Evolutionary conservation across 2,797 vertebrate species (phyloP).

Genomic region (Smutsia gigantea): DNA sequence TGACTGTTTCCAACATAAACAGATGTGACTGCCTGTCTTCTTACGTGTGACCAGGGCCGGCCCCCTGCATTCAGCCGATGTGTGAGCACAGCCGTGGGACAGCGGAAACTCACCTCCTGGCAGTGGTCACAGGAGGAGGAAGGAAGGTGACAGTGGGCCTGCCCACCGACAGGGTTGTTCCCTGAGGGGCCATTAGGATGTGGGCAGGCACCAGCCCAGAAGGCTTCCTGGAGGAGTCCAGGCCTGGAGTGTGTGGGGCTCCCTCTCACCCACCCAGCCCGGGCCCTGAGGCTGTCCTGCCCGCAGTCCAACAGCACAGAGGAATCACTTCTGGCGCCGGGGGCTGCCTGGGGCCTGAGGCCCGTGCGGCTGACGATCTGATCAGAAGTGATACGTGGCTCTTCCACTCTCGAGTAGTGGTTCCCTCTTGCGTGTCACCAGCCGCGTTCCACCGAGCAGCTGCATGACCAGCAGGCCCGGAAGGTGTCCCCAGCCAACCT

Average conservation of each 20-base stretch:
- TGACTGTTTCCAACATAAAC: constrained; percentile 92
- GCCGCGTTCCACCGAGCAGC: fast-evolving
- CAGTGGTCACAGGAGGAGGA: neutral
- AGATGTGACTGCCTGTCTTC: constrained; percentile 83
- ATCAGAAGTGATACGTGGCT: fast-evolving
- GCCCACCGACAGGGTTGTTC: fast-evolving
- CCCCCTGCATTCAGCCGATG: neutral
- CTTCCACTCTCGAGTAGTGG: neutral
- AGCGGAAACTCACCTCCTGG: fast-evolving
- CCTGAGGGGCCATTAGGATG: fast-evolving
- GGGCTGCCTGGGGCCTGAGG: too few relatives aligned
- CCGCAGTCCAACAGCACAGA: too few relatives aligned
- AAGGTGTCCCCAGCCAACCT: neutral
- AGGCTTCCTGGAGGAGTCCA: too few relatives aligned
- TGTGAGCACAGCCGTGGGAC: neutral
- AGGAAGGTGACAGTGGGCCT: fast-evolving
- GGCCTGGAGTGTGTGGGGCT: fast-evolving
- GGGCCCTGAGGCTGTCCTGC: too few relatives aligned
- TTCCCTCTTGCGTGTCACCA: neutral
- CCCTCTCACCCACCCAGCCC: neutral
- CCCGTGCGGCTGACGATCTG: too few relatives aligned
- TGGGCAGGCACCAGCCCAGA: fast-evolving
- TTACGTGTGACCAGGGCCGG: constrained; percentile 69
- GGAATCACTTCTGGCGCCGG: too few relatives aligned
- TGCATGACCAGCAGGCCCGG: fast-evolving